A percentile compares a stretch with the other conserved stretches of the same genome.
Evolutionary conservation across 2,113 vertebrate species (phyloP).

Genomic region (Oplegnathus fasciatus): DNA sequence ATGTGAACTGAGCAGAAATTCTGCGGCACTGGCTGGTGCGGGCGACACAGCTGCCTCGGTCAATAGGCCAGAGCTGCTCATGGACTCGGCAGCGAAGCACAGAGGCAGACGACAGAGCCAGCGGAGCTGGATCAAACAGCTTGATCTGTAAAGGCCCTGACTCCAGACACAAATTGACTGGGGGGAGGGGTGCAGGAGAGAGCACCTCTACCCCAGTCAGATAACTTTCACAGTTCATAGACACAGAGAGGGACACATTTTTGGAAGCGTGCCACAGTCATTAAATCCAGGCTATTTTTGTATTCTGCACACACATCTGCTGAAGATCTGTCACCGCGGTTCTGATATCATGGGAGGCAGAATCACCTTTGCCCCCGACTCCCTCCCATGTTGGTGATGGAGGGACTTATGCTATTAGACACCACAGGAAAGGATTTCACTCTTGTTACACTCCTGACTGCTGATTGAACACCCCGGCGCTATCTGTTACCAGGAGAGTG

Average conservation of each 20-base stretch:
- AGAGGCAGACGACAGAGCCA: slow-evolving; percentile 55
- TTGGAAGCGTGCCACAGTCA: slow-evolving; percentile 70
- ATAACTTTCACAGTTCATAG: slow-evolving; percentile 76
- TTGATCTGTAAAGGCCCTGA: slow-evolving; percentile 74
- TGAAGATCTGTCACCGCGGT: slow-evolving; percentile 57
- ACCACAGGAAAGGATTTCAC: slow-evolving; percentile 70
- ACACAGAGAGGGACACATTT: slow-evolving; percentile 58
- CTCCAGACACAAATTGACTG: slow-evolving; percentile 74
- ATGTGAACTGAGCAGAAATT: slow-evolving; percentile 65
- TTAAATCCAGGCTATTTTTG: slow-evolving; percentile 68
- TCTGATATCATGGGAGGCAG: slow-evolving; percentile 65
- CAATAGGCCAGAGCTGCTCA: slow-evolving; percentile 75
- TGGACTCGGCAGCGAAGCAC: slow-evolving; percentile 30
- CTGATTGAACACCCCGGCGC: slow-evolving; percentile 71
- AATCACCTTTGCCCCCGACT: slow-evolving; percentile 65
- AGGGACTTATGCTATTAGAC: slow-evolving; percentile 68
- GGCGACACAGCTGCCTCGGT: slow-evolving; percentile 62
- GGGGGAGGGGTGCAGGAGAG: slow-evolving; percentile 25
- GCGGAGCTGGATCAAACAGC: slow-evolving; percentile 69
- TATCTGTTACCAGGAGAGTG: slow-evolving; percentile 66
- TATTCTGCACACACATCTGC: slow-evolving; percentile 59
- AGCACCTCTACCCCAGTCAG: slow-evolving; percentile 54
- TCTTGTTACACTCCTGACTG: slow-evolving; percentile 65
- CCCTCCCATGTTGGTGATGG: slow-evolving; percentile 57
- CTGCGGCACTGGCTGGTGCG: slow-evolving; percentile 21